Conservation (phyloP, 2,888 invertebrate genomes). For the Artemia sinica region DNA sequence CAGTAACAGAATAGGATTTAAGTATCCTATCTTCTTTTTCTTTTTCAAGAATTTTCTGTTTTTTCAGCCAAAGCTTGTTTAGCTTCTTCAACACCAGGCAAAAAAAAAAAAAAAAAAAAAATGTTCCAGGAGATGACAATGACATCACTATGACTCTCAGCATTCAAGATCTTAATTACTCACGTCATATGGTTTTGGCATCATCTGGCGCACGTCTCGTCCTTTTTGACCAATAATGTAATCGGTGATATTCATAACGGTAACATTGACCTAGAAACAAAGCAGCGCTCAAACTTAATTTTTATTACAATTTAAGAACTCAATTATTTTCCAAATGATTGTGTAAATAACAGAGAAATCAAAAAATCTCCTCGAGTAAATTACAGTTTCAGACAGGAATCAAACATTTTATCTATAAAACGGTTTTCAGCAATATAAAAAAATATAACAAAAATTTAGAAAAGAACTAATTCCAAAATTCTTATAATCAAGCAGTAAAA, state of each 20-base stretch:
- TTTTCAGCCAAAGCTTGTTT: conserved; percentile 62
- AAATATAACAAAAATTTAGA: too few relatives aligned
- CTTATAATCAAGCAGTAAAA: too few relatives aligned
- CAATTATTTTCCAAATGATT: too few relatives aligned
- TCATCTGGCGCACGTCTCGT: conserved; percentile 63
- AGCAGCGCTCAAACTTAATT: too few relatives aligned
- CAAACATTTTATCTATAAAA: too few relatives aligned
- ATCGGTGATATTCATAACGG: conserved; percentile 78
- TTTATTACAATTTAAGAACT: too few relatives aligned
- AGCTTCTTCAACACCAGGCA: conserved; percentile 68
- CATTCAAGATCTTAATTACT: conserved; percentile 69
- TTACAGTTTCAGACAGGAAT: too few relatives aligned
- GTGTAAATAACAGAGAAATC: too few relatives aligned
- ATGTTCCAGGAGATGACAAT: conserved; percentile 76
- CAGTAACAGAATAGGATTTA: conserved; percentile 60
- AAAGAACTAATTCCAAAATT: too few relatives aligned
- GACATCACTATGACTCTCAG: conserved; percentile 59
- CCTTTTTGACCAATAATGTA: conserved; percentile 86
- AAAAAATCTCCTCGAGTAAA: too few relatives aligned
- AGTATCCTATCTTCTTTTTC: conserved; percentile 70
- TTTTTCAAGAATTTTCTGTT: conserved; percentile 60
- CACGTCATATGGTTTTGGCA: conserved; percentile 77
- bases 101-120: too few relatives aligned
- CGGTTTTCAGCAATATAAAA: too few relatives aligned
- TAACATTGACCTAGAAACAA: conserved; percentile 45